phyloP scores from a whole-genome alignment of 2,113 vertebrate genomes.

The Menidia beryllina region DNA sequence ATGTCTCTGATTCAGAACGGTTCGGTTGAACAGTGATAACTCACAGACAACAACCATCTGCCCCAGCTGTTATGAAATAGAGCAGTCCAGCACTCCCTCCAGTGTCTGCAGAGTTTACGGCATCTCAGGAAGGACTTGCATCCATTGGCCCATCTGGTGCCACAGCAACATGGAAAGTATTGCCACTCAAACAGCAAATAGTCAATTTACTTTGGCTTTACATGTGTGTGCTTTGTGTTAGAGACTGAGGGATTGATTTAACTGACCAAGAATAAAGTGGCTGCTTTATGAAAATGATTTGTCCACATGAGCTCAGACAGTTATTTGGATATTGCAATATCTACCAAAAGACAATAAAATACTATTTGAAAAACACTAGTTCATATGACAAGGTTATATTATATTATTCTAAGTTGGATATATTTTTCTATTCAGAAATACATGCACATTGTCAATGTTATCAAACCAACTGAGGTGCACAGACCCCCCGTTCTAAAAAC shows the following conservation, averaged over 20 bases:
- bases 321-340: neutral
- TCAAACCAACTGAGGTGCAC: too few species aligned
- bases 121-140: slow-evolving; percentile 27
- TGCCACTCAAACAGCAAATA: slow-evolving; percentile 33
- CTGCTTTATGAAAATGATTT: too few species aligned
- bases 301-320: neutral
- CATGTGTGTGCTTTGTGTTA: slow-evolving; percentile 30
- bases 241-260: slow-evolving; percentile 33
- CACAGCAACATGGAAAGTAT: slow-evolving; percentile 39
- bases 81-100: slow-evolving; percentile 66
- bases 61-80: neutral
- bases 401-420: too few species aligned
- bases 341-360: too few species aligned
- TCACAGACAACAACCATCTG: neutral
- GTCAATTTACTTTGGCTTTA: slow-evolving; percentile 34
- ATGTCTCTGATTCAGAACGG: neutral
- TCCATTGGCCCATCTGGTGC: slow-evolving; percentile 35
- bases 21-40: neutral
- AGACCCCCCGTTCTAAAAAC: too few species aligned
- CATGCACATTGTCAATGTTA: too few species aligned
- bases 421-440: neutral
- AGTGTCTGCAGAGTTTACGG: slow-evolving; percentile 52
- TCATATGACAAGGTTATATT: too few species aligned
- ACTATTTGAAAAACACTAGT: too few species aligned
- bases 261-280: slow-evolving; percentile 11